Evolutionary conservation across 2,113 vertebrate genomes (phyloP).

Genomic region (Elachura formosa): DNA sequence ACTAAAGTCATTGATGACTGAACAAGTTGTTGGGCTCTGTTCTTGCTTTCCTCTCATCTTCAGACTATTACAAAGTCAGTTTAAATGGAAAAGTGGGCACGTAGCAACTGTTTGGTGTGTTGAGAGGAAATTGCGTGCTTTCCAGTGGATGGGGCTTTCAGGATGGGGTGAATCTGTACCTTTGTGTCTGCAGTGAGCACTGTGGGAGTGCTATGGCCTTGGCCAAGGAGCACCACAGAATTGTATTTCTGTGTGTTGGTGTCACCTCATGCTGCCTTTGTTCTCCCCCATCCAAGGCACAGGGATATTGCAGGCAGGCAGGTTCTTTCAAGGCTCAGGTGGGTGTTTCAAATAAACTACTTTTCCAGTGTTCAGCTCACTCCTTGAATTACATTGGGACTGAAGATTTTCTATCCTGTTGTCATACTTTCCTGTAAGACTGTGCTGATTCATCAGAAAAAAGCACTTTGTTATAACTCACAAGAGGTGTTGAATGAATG

Average conservation of each 20-base stretch:
- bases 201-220: not conserved
- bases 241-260: not conserved
- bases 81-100: not conserved
- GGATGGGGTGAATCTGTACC: not conserved
- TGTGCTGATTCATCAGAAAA: not conserved
- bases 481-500: not conserved
- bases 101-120: not conserved
- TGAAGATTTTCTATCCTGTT: not conserved
- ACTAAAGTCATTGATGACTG: not conserved
- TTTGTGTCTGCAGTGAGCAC: not conserved
- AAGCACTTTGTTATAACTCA: not conserved
- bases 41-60: not conserved
- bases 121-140: not conserved
- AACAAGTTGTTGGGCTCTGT: not conserved
- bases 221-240: not conserved
- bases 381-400: not conserved
- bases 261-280: not conserved
- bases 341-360: not conserved
- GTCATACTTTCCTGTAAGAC: not conserved
- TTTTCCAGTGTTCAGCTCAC: not conserved
- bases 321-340: not conserved
- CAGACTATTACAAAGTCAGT: not conserved
- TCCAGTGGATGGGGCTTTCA: not conserved
- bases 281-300: not conserved
- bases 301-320: not conserved